Percentiles rank a stretch among this genome's conserved stretches.
These are phyloP conservation scores for Pocota personata DNA, from an alignment of 2,888 invertebrate genomes.

Conservation along the genomic window DNA sequence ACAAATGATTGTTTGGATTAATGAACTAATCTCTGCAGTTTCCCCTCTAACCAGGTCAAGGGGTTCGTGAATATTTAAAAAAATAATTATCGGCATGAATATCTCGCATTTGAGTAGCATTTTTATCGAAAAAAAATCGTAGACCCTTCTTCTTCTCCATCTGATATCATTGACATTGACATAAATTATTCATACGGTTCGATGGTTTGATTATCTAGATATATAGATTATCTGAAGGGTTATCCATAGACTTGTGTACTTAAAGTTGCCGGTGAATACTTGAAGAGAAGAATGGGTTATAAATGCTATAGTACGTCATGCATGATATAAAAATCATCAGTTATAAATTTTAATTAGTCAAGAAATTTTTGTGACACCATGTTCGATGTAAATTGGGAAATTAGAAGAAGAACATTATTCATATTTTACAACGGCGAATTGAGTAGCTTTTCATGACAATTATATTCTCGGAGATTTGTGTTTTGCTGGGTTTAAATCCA, in stretches of 20 bases:
- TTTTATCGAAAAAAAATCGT: background rate
- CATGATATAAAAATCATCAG: too few relatives aligned
- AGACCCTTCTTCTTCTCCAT: background rate
- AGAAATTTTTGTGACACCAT: too few relatives aligned
- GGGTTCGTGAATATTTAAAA: slow-evolving; percentile 10
- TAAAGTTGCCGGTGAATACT: background rate
- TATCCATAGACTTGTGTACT: background rate
- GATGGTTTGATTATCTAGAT: background rate
- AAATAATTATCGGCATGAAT: slow-evolving; percentile 23
- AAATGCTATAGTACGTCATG: too few relatives aligned
- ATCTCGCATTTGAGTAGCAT: background rate
- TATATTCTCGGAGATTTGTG: too few relatives aligned
- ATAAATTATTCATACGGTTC: background rate
- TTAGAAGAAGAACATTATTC: too few relatives aligned
- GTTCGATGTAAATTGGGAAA: too few relatives aligned
- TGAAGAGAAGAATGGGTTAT: background rate
- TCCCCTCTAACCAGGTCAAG: slow-evolving; percentile 9
- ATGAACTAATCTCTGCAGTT: slow-evolving; percentile 30
- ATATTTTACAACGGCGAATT: too few relatives aligned
- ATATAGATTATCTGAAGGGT: background rate
- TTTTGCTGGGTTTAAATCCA: too few relatives aligned
- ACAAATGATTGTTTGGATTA: slow-evolving; percentile 27
- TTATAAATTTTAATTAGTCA: too few relatives aligned
- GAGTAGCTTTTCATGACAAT: too few relatives aligned
- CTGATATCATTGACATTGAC: background rate